Base-by-base conservation (phyloP, 2,797 vertebrate genomes). In the Myotis planiceps region DNA sequence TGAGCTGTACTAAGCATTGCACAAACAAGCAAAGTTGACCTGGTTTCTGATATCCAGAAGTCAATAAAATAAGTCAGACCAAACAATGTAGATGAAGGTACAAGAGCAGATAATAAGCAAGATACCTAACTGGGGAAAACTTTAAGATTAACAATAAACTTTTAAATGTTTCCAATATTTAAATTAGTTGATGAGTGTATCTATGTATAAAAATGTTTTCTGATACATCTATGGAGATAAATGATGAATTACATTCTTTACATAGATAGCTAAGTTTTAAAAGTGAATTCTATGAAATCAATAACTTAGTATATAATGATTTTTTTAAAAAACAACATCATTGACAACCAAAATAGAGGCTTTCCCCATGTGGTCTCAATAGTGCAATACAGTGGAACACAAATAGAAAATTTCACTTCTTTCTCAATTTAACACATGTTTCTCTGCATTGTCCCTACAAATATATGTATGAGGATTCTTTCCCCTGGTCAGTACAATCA, bases 321-420 rank as follows among this genome's bases (percentile, higher is more conserved):
- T 92, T 89, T 76, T 92, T 89, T 65, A 3, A 16, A 92, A 89
- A 80, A 55, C 66, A 94, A 81, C 1, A 71, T 72, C 19, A 16
- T 25, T 69, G 3, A 83, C 53, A 89, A 75, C 7, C 15, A 37
- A 76, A 91, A 58, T 3, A 82, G 37, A 92, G 95, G 12, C 3
- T 6, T 88, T 66, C 51, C 21, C 8, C 32, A 60, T 27, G 39
- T 42, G 19, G 32, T 66, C 51, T 90, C 34, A 82, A 74, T 14
- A 91, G 12, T 25, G n/a, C 13, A 29, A 91, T 75, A 68, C 32
- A 79, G 1, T 27, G 9, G 9, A 8, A 25, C 18, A 83, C 18
- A 74, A 58, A 29, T 3, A 76, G 47, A 88, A 83, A 58, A 32
- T 53, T 4, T 45, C 21, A 76, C 19, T 90, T 82, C 18, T 75